Evolutionary conservation across 2,888 invertebrate genomes (phyloP).

Genomic region (Scaptomyza cyrtandrae): DNA sequence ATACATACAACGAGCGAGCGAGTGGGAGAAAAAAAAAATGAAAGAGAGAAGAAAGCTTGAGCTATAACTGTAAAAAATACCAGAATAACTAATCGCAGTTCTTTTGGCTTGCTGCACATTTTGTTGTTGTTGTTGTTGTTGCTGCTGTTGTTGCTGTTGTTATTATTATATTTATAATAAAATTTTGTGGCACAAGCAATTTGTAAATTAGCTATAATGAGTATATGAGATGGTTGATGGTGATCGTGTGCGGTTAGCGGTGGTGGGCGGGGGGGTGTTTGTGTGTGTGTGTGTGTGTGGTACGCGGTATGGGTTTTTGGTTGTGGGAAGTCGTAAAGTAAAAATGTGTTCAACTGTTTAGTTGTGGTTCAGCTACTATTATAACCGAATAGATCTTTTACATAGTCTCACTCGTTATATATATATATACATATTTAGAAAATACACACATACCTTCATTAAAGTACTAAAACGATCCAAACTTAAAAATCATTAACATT

Average conservation of each 20-base stretch:
- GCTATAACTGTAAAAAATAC: slow-evolving; percentile 25
- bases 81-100: slow-evolving; percentile 16
- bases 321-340: no score
- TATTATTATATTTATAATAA: slow-evolving; percentile 47
- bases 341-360: no score
- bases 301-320: no score
- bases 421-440: no score
- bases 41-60: slow-evolving; percentile 10
- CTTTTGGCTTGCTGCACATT: slow-evolving; percentile 21
- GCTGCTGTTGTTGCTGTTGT: slow-evolving; percentile 17
- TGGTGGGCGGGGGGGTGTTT: not conserved
- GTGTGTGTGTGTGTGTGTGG: slow-evolving; percentile 16
- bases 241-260: not conserved
- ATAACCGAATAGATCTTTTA: no score
- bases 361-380: no score
- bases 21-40: slow-evolving; percentile 5
- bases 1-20: slow-evolving; percentile 12
- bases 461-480: no score
- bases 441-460: no score
- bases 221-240: not conserved
- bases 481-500: no score
- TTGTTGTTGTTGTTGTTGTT: slow-evolving; percentile 21
- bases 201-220: slow-evolving; percentile 68
- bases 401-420: no score
- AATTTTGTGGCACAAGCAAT: slow-evolving; percentile 69